Percentiles rank a stretch among this genome's conserved stretches.
phyloP scores from a whole-genome alignment of 2,888 invertebrate species.

The Tridacna crocea region DNA sequence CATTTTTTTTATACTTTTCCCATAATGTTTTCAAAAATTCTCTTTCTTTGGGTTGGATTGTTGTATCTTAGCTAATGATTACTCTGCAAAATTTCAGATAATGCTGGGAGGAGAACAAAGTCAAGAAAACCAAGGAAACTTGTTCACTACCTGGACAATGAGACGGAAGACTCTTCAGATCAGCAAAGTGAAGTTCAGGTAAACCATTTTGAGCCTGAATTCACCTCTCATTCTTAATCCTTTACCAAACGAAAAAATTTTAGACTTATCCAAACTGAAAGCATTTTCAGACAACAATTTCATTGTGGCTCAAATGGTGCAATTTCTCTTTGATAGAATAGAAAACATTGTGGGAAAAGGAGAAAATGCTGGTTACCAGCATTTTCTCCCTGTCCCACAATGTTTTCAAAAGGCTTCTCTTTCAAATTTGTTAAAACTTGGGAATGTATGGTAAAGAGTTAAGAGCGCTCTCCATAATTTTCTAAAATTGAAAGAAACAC shows the following conservation, averaged over 20 bases:
- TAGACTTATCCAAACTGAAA: not conserved
- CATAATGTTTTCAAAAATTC: too few relatives aligned
- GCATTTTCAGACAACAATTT: too few relatives aligned
- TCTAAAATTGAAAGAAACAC: too few relatives aligned
- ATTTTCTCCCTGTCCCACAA: not conserved
- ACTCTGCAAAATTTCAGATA: conserved; percentile 6
- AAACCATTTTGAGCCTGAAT: not conserved
- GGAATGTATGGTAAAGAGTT: too few relatives aligned
- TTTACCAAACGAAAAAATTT: not conserved
- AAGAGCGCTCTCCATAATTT: too few relatives aligned
- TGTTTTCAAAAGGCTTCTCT: not conserved
- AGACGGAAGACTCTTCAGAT: conserved; percentile 67
- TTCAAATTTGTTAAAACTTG: not conserved
- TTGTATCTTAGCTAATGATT: too few relatives aligned
- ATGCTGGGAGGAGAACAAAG: conserved; percentile 27
- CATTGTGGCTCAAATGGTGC: not conserved
- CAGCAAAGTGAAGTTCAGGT: conserved; percentile 56
- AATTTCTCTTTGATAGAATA: not conserved
- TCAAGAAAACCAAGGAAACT: conserved; percentile 67
- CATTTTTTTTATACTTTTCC: too few relatives aligned
- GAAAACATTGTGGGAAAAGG: conserved; percentile 1
- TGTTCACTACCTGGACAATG: conserved; percentile 72
- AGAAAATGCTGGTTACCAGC: conserved; percentile 1
- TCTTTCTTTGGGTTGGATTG: too few relatives aligned
- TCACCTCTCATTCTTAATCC: not conserved